Evolutionary conservation across 1,140 invertebrate genomes (phyloP).

Genomic region (Drosophila nannoptera): DNA sequence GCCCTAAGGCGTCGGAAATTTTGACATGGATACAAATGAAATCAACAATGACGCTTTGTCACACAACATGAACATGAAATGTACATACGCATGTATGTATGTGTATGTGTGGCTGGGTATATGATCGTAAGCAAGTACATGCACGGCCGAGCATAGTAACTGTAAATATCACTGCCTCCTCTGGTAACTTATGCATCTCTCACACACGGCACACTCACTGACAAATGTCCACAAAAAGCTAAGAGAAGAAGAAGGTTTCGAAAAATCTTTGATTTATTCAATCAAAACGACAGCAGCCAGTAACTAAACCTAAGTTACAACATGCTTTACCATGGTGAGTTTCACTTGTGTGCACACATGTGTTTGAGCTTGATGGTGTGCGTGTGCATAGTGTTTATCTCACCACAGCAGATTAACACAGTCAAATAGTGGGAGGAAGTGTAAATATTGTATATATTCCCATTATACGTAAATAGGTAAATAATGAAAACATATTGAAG

Average conservation of each 20-base stretch:
- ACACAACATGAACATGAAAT: slow-evolving; percentile 14
- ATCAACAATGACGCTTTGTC: slow-evolving; percentile 40
- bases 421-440: slow-evolving; percentile 9
- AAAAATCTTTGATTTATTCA: slow-evolving; percentile 50
- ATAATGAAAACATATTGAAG: slow-evolving; percentile 33
- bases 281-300: slow-evolving; percentile 36
- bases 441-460: background rate
- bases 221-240: background rate
- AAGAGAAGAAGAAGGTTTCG: slow-evolving; percentile 30
- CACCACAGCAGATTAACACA: slow-evolving; percentile 21
- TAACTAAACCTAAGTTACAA: slow-evolving; percentile 45
- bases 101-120: background rate
- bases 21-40: slow-evolving; percentile 48
- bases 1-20: slow-evolving; percentile 28
- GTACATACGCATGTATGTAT: slow-evolving; percentile 15
- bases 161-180: slow-evolving; percentile 29
- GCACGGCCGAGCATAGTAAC: slow-evolving; percentile 22
- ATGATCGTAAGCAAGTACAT: slow-evolving; percentile 6
- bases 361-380: background rate
- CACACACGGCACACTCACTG: background rate
- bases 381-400: slow-evolving; percentile 17
- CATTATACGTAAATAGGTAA: slow-evolving; percentile 3
- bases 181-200: slow-evolving; percentile 19
- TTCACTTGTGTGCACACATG: background rate
- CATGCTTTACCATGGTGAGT: slow-evolving; percentile 42